A percentile compares a stretch with the other conserved stretches of the same genome.
These are phyloP conservation scores for Lepidiolamprologus cunningtoni DNA, from an alignment of 2,113 vertebrate genomes.

Conservation along the genomic window DNA sequence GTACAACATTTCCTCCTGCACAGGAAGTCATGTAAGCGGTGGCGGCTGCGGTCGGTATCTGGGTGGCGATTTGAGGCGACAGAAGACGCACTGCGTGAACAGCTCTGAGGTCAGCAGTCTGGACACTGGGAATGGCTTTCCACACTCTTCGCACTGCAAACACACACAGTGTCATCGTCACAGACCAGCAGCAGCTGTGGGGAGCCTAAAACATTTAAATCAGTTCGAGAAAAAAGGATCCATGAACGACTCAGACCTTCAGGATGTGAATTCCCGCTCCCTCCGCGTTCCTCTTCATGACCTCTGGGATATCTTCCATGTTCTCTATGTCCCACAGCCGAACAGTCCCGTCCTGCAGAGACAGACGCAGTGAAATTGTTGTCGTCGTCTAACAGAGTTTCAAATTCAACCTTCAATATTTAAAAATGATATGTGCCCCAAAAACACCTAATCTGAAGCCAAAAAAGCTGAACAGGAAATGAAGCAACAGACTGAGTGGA, in stretches of 20 bases:
- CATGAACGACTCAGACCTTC: slow-evolving; percentile 40
- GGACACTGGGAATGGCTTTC: slow-evolving; percentile 17
- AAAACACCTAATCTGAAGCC: neutral
- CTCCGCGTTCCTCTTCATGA: slow-evolving; percentile 36
- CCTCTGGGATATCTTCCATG: slow-evolving; percentile 54
- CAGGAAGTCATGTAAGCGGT: neutral
- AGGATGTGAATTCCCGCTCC: slow-evolving; percentile 42
- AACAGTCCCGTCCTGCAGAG: slow-evolving; percentile 60
- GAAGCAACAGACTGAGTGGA: fast-evolving
- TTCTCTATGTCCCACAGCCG: slow-evolving; percentile 72
- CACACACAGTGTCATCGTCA: neutral
- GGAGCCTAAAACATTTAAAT: neutral
- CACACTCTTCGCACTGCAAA: slow-evolving; percentile 46
- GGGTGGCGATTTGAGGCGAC: slow-evolving; percentile 11
- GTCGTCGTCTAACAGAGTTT: fast-evolving
- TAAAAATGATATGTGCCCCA: neutral
- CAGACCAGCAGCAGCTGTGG: neutral
- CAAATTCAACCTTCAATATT: neutral
- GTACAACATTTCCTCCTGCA: neutral
- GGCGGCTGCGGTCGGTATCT: slow-evolving; percentile 6
- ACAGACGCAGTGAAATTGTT: neutral
- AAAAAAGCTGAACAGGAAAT: neutral
- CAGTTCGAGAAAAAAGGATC: neutral
- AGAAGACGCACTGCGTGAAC: slow-evolving; percentile 42
- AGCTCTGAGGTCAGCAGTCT: slow-evolving; percentile 8